Percentiles rank a stretch among this genome's conserved stretches.
These are phyloP conservation scores for Lethocerus indicus DNA, from an alignment of 1,140 invertebrate species.

Conservation along the genomic window DNA sequence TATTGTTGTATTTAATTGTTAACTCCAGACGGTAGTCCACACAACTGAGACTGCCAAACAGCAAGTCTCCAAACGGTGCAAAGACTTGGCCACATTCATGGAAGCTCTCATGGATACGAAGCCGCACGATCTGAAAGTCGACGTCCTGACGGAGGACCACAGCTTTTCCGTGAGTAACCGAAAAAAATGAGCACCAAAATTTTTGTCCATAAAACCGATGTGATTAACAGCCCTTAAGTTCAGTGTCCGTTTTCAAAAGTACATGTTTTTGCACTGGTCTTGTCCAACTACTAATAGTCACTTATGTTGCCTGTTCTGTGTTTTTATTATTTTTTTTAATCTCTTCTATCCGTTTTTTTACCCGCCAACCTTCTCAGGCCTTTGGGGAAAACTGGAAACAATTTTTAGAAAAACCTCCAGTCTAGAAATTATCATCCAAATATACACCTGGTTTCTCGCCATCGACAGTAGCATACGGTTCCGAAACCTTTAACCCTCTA, in stretches of 20 bases:
- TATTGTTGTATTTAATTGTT: background rate
- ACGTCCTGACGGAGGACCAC: conserved; percentile 22
- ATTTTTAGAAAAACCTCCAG: too few relatives aligned
- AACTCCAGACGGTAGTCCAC: conserved; percentile 30
- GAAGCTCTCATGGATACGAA: conserved; percentile 44
- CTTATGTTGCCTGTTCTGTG: background rate
- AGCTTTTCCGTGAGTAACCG: conserved; percentile 33
- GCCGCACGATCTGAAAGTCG: conserved; percentile 17
- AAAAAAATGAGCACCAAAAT: background rate
- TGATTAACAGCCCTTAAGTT: conserved; percentile 13
- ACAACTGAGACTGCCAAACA: conserved; percentile 36
- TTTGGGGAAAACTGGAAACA: conserved; percentile 2
- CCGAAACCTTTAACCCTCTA: too few relatives aligned
- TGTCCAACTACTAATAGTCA: background rate
- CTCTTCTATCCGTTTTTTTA: background rate
- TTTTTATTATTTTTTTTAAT: background rate
- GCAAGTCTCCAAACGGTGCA: conserved; percentile 44
- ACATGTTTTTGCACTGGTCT: background rate
- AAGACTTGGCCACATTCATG: conserved; percentile 56
- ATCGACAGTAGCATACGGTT: too few relatives aligned
- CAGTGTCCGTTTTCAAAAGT: background rate
- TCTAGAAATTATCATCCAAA: too few relatives aligned
- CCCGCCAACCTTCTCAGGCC: background rate
- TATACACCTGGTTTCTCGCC: too few relatives aligned
- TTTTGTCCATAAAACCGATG: conserved; percentile 19